phyloP scores from a whole-genome alignment of 2,888 invertebrate genomes.

The Lissonota sp. region DNA sequence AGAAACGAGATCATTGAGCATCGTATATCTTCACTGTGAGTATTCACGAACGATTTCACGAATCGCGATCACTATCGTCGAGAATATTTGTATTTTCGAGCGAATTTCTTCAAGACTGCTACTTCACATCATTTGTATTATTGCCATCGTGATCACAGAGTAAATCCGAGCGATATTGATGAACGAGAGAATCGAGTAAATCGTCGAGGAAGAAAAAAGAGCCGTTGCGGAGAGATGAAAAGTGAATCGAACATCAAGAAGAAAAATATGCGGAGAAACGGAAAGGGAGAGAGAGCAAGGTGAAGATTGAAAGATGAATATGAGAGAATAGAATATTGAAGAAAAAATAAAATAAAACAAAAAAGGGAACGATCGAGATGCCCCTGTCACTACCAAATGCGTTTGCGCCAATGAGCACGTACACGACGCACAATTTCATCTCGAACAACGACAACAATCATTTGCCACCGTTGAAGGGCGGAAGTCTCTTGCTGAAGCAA shows the following conservation, averaged over 20 bases:
- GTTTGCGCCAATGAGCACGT: constrained; percentile 79
- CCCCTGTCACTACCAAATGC: constrained; percentile 85
- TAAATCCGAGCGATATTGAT: too few relatives aligned
- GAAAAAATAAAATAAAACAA: constrained; percentile 31
- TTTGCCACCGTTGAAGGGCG: constrained; percentile 83
- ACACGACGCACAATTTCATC: constrained; percentile 81
- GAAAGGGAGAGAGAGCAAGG: not conserved
- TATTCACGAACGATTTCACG: too few relatives aligned
- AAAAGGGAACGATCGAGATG: constrained; percentile 80
- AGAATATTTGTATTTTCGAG: not conserved
- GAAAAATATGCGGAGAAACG: not conserved
- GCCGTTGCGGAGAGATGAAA: not conserved
- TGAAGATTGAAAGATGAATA: constrained; percentile 26
- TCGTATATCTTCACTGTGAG: too few relatives aligned
- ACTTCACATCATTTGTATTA: constrained; percentile 43
- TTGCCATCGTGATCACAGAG: not conserved
- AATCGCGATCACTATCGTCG: too few relatives aligned
- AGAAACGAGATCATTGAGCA: constrained; percentile 19
- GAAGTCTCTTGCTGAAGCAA: constrained; percentile 82
- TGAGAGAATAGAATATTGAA: constrained; percentile 28
- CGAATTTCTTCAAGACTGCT: constrained; percentile 55
- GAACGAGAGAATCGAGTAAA: too few relatives aligned
- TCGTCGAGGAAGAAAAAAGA: not conserved
- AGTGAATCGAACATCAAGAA: constrained; percentile 1
- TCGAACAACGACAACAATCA: constrained; percentile 84